These are phyloP conservation scores for Epizoanthus fatuus DNA, from an alignment of 92 coral and sea anemone species.

Conservation along the genomic window DNA sequence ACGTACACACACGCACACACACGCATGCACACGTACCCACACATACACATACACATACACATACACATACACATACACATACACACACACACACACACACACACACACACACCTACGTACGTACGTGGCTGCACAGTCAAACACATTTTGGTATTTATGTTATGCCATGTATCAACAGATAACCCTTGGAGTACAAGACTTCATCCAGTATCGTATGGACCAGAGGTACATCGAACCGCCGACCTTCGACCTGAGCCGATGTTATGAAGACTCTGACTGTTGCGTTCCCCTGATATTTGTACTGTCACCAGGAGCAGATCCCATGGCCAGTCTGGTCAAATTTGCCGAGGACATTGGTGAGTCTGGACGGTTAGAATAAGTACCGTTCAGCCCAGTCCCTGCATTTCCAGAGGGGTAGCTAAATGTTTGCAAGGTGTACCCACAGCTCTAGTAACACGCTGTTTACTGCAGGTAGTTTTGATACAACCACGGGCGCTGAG, in stretches of 20 bases:
- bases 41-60: background rate
- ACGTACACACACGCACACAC: no score
- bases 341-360: conserved; percentile 94
- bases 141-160: background rate
- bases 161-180: conserved; percentile 54
- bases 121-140: no score
- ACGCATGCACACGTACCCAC: no score
- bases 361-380: background rate
- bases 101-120: no score
- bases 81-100: no score
- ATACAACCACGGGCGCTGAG: no score
- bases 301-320: conserved; percentile 98
- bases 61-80: background rate
- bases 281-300: conserved; percentile 96
- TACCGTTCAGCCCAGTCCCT: background rate
- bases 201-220: conserved; percentile 92
- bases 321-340: conserved; percentile 97
- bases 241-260: conserved; percentile 90
- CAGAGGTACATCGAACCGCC: conserved; percentile 94
- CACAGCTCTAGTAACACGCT: no score
- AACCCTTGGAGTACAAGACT: conserved; percentile 94
- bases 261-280: conserved; percentile 96
- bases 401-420: no score
- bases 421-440: no score
- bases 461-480: no score